Base-by-base conservation (phyloP, 2,888 invertebrate genomes). In the Ochlodes sylvanus region DNA sequence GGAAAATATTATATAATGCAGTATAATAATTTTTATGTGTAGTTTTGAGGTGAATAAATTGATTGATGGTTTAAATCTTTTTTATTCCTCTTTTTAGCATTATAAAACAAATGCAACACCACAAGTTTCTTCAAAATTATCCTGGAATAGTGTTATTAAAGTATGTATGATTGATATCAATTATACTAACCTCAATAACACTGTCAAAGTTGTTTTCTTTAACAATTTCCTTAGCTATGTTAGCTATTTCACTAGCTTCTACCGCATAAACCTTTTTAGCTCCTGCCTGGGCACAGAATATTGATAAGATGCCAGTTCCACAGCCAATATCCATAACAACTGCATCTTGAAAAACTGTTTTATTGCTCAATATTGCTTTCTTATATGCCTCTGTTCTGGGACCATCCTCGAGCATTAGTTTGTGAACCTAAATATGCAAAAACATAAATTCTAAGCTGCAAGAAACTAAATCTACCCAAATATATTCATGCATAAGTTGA, bases 271-370 rank as follows among this genome's bases (percentile, higher is more conserved):
- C 98, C 85, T 96, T 96, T 68, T 94, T 95, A 6, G 98, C 98
- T n/a, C 98, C 98, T 38, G 97, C 98, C 87, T 96, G 89, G 47
- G 97, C 98, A 85, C 97, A 98, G 87, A 98, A 98, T 79, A 98
- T 92, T 1, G 98, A 98, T 32, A 99, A 89, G 75, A 99, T 97
- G 32, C 98, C 97, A 17, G 97, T 97, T 1, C 98, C 98, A 70
- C 97, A 96, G 1, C 98, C 98, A 63, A 98, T 96, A 89, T 98
- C 98, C 92, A 98, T 94, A 0, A 98, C 97, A 64, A 95, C 84
- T 94, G 98, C 98, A 70, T 95, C 96, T 78, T 95, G 92, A 76
- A 99, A 97, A 66, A 95, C 85, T 1, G 94, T 88, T 76, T 92
- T 92, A 76, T 96, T 96, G 34, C 94, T 90, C 54, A 95, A 85